Base-by-base conservation (phyloP, 2,888 invertebrate genomes). In the Synanthedon andrenaeformis region DNA sequence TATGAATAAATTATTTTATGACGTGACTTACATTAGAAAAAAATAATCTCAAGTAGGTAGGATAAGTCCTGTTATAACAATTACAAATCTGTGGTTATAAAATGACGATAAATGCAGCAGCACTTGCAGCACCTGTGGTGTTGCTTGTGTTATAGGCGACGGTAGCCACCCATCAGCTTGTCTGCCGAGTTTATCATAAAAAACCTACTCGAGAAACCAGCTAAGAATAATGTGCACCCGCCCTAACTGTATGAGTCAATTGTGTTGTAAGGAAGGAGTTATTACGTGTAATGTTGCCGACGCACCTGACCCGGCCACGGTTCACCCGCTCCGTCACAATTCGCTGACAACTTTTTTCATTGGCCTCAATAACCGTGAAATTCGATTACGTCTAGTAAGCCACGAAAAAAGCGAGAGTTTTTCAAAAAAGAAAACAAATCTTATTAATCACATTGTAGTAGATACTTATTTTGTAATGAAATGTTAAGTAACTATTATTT, bases 351-450 rank as follows among this genome's bases (percentile, higher is more conserved):
- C 68, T 76, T 77, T 78, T 81, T 79, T 67, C 62, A 70, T 65
- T 59, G 65, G 58, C 65, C 65, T 65, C 75, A 77, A 76, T 76
- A 76, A 76, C 79, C 82, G 83, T 81, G 71, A 80, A 84, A 85
- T 81, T 81, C 71, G 76, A 84, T 84, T 82, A 82, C 78, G 68
- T 69, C 70, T 73, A 75, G 71, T 74, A 74, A 35, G 69, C 67
- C 65, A 70, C 8, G 66, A 76, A 66, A 74, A 77, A 79, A 79
- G 72, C 70, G 73, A 76, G 70, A 74, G 74, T 78, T 76, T 64
- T 68, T 59, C 62, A 69, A 54, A 48, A 74, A 67, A 51, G 52
- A 52, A 54, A 57, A 12, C 4, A 45, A 45, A 45, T 45, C 11
- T 45, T 11, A 11, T 45, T 45, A 45, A 45, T 13, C 6, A 45